Evolutionary conservation across 1,140 invertebrate species (phyloP), one percentile per base, ranked within the genome.

Genomic region (Drosophila cardini): DNA sequence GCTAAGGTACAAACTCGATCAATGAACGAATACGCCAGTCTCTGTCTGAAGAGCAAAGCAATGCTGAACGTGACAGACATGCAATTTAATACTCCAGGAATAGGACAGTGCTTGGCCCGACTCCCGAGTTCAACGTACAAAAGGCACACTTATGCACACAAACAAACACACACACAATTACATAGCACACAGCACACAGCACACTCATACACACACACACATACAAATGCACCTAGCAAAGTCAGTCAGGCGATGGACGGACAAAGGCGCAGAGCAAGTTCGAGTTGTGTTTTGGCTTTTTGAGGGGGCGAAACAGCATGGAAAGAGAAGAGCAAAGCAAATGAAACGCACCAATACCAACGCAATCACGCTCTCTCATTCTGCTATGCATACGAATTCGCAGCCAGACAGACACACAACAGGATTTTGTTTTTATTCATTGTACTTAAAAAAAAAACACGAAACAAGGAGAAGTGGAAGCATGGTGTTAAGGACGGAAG

Each of bases 241-340:
- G 55, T 62, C 76, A 76, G 53, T 65, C 65, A 78, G 75, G 64
- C 75, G 52, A 78, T 73, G 69, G 61, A 61, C 83, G 72, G 77
- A 86, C 78, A 87, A 76, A 82, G 82, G 82, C 68, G 78, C 68
- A 73, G 79, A 86, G 83, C 79, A 82, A 87, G 83, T 87, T 86
- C 57, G 83, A 87, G 68, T 87, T 86, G 76, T 76, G 73, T 79
- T 79, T 79, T 76, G 76, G 68, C 46, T 76, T 76, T 71, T 68
- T 76, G 72, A 58, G 65, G 68, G 72, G 67, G 76, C 83, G 78
- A 86, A 86, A 63, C 78, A 68, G 64, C 40, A 64, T 61, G 60
- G 34, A 86, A 71, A 82, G 83, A 76, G 82, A 43, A 82, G 83
- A 76, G 82, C 42, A 82, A 71, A 61, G 74, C 43, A 80, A 83